Evolutionary conservation across 2,113 vertebrate genomes (phyloP).

Genomic region (Amphiprion percula): DNA sequence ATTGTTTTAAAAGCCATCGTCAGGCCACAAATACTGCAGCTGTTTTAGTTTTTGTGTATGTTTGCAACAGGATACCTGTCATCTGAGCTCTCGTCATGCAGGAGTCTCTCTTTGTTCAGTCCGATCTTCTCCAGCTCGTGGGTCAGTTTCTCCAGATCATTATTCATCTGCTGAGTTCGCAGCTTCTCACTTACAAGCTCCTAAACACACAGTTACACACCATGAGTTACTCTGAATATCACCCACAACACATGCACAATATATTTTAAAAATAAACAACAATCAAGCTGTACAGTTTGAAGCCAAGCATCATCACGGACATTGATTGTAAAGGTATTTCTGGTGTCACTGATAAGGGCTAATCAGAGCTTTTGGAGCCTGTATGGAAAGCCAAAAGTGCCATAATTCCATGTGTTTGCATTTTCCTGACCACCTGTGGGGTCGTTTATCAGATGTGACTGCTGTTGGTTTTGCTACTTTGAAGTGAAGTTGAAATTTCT

Average conservation of each 20-base stretch:
- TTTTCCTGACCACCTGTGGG: too few relatives aligned
- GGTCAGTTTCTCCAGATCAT: constrained; percentile 96
- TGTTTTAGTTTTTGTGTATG: background rate
- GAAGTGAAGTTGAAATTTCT: too few relatives aligned
- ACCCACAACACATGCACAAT: background rate
- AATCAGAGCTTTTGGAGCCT: too few relatives aligned
- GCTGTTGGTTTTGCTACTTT: too few relatives aligned
- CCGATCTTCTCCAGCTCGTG: constrained; percentile 98
- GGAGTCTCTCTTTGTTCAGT: constrained; percentile 95
- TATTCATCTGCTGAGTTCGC: constrained; percentile 95
- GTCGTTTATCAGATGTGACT: too few relatives aligned
- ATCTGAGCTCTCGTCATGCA: constrained; percentile 92
- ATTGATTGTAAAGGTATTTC: too few relatives aligned
- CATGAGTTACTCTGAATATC: background rate
- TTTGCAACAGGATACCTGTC: constrained; percentile 86
- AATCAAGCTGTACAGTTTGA: too few relatives aligned
- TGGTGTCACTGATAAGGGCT: too few relatives aligned
- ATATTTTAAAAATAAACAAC: background rate
- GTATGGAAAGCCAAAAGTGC: too few relatives aligned
- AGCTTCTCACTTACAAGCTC: constrained; percentile 97
- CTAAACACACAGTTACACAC: constrained; percentile 75
- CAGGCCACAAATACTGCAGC: too few relatives aligned
- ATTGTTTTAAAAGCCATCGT: background rate
- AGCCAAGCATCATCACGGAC: too few relatives aligned
- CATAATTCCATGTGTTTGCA: too few relatives aligned